phyloP scores from a whole-genome alignment of 2,797 vertebrate genomes.

The Morelia viridis region DNA sequence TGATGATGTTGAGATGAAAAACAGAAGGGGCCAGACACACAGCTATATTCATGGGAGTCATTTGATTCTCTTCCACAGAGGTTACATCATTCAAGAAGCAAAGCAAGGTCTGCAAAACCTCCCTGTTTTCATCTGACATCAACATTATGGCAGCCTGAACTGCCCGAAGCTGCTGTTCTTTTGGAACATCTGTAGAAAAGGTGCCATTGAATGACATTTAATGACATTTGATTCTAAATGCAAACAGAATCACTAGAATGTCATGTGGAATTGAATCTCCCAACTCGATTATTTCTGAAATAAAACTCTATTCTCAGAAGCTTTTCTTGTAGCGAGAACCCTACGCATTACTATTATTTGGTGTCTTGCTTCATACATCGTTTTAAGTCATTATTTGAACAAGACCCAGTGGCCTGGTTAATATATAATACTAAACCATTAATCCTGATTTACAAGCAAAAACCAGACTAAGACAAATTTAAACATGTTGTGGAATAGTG shows the following conservation, averaged over 20 bases:
- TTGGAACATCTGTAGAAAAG: conserved; percentile 84
- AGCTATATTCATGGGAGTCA: conserved; percentile 97
- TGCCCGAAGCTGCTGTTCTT: conserved; percentile 92
- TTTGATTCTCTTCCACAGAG: conserved; percentile 93
- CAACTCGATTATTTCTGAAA: conserved; percentile 15
- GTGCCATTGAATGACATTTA: accelerated
- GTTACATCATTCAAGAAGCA: conserved; percentile 94
- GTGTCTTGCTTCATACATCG: not conserved
- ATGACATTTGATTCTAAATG: not conserved
- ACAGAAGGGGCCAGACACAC: conserved; percentile 97
- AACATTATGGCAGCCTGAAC: conserved; percentile 94
- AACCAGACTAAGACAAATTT: not conserved
- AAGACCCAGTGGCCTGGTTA: not conserved
- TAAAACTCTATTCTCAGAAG: not conserved
- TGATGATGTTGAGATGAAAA: conserved; percentile 95
- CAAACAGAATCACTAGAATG: not conserved
- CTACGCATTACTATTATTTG: not conserved
- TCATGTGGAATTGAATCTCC: not conserved
- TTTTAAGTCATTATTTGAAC: not conserved
- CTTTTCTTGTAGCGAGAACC: not conserved
- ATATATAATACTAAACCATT: not conserved
- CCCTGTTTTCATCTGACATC: conserved; percentile 95
- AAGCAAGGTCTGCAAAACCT: conserved; percentile 91
- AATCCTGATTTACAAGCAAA: not conserved
- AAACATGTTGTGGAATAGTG: not conserved